phyloP scores from a whole-genome alignment of 2,888 invertebrate genomes.

The Hypercompe scribonia region DNA sequence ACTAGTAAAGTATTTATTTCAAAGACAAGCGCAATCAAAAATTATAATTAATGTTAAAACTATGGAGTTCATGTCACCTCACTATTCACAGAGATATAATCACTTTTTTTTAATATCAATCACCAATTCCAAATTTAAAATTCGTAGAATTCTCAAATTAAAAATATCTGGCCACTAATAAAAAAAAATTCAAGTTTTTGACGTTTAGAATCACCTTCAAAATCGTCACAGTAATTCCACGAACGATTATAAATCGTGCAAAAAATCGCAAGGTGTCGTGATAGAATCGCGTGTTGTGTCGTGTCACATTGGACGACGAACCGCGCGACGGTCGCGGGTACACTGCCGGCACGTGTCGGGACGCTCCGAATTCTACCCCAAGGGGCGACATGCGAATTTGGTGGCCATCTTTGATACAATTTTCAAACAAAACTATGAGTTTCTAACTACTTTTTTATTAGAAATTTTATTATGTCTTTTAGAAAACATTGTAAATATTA shows the following conservation, averaged over 20 bases:
- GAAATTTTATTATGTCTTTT: not conserved
- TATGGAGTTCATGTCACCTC: constrained; percentile 16
- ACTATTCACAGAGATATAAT: constrained; percentile 12
- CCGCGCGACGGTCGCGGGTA: constrained; percentile 78
- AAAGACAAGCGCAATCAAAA: constrained; percentile 12
- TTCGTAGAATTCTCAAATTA: not conserved
- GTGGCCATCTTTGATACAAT: constrained; percentile 46
- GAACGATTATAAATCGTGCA: constrained; percentile 15
- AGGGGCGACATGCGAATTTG: constrained; percentile 49
- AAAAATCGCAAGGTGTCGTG: constrained; percentile 33
- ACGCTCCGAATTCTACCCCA: constrained; percentile 61
- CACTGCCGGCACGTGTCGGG: constrained; percentile 79
- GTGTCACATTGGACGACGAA: constrained; percentile 52
- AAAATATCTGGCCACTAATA: not conserved
- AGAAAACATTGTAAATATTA: not conserved
- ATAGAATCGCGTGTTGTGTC: constrained; percentile 33
- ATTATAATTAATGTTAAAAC: not conserved
- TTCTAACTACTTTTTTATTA: not conserved
- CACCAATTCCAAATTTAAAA: constrained; percentile 26
- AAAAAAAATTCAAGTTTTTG: not conserved
- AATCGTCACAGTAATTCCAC: constrained; percentile 4
- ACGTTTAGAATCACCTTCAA: not conserved
- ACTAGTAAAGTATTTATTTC: not conserved
- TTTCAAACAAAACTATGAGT: constrained; percentile 20
- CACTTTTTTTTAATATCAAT: constrained; percentile 4